Base-by-base conservation (phyloP, 2,888 invertebrate genomes). In the Dusona sp. region DNA sequence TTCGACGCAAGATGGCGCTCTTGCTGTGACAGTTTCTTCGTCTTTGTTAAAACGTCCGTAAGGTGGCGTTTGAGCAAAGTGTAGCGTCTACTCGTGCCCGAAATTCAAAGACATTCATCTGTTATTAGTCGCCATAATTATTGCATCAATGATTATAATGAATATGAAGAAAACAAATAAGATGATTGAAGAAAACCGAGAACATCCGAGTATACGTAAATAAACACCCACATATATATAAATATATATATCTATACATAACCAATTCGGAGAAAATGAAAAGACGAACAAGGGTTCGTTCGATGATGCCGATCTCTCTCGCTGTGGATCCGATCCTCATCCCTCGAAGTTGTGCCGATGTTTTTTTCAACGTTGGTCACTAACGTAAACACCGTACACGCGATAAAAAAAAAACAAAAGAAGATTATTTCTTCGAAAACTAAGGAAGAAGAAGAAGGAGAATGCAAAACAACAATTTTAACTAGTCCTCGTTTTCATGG, bases 81-180 rank as follows among this genome's bases (percentile, higher is more conserved):
- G 19, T 22, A n/a, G 16, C n/a, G 57, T 29, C 13, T 57, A 68
- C 7, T 38, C 54, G 45, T 45, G 29, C 2, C 8, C 38, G n/a
- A 68, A 13, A 16, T 61, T 65, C 33, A 64, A 13, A 74, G 22
- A 67, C 68, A 57, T 42, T 38, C 22, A 9, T 67, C 73, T 81
- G 78, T 87, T 75, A 70, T 87, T 51, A 75, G 64, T 82, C 84
- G 86, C 81, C 86, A 77, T 85, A 85, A 88, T 88, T 82, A 88
- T 88, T 86, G 84, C 87, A 88, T 87, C 86, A 83, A 87, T 88
- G 88, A 88, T 85, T 86, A 88, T 85, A 75, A 74, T 36, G 73
- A 33, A 25, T 33, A 54, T n/a, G 36, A 36, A 25, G 45, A 54
- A 25, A 25, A 16, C 51, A 51, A 45, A 67, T 42, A 51, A 54